Evolutionary conservation across 1,140 invertebrate genomes (phyloP).

Genomic region (Oscheius sp.): DNA sequence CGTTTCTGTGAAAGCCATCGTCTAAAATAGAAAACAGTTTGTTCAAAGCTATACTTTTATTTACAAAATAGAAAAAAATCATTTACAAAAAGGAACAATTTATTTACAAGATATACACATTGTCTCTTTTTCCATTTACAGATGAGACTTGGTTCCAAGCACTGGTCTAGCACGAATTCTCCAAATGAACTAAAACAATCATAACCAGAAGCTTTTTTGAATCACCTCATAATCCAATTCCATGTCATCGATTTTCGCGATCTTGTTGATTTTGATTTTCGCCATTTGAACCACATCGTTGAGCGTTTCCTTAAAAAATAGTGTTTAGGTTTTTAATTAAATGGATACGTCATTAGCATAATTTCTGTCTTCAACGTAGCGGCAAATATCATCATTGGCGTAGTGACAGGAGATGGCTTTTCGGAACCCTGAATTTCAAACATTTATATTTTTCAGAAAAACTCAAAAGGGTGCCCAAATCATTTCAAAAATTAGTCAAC

Average conservation of each 20-base stretch:
- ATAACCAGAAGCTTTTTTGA: neutral
- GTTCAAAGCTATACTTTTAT: too few species aligned
- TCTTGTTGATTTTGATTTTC: slow-evolving; percentile 53
- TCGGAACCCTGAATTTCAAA: slow-evolving; percentile 37
- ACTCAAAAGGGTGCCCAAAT: neutral
- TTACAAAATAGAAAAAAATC: too few species aligned
- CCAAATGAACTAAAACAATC: slow-evolving; percentile 53
- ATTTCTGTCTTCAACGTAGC: slow-evolving; percentile 61
- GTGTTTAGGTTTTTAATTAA: slow-evolving; percentile 63
- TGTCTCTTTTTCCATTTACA: too few species aligned
- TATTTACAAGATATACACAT: too few species aligned
- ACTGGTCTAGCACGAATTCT: slow-evolving; percentile 56
- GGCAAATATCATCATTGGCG: slow-evolving; percentile 70
- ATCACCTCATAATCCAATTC: slow-evolving; percentile 35
- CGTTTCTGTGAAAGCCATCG: too few species aligned
- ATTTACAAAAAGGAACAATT: too few species aligned
- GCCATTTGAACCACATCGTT: slow-evolving; percentile 71
- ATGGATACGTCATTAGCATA: slow-evolving; percentile 6
- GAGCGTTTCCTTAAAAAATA: slow-evolving; percentile 71
- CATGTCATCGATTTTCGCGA: slow-evolving; percentile 44
- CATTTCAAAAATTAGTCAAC: slow-evolving; percentile 17
- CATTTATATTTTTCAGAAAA: slow-evolving; percentile 1
- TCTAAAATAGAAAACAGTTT: too few species aligned
- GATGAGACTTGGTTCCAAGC: slow-evolving; percentile 52
- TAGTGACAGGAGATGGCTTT: slow-evolving; percentile 82